phyloP scores from a whole-genome alignment of 2,888 invertebrate species.

The Mechanitis mazaeus region DNA sequence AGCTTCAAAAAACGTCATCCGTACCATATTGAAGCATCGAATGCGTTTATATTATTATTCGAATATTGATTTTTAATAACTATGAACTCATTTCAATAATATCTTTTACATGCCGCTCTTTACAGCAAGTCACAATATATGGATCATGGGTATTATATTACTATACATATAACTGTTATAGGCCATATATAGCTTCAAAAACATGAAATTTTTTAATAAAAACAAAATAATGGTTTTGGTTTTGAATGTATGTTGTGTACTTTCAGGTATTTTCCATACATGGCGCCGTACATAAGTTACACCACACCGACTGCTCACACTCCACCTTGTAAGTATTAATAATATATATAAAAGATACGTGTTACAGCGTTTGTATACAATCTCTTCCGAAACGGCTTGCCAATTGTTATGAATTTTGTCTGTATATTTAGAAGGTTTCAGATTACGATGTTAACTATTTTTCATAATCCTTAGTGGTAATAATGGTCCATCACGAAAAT shows the following conservation, averaged over 20 bases:
- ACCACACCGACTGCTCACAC: constrained; percentile 55
- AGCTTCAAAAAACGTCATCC: neutral
- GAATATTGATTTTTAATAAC: too few relatives aligned
- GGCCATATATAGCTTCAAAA: too few relatives aligned
- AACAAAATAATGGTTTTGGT: constrained; percentile 4
- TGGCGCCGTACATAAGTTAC: constrained; percentile 58
- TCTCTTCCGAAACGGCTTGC: too few relatives aligned
- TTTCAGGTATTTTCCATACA: constrained; percentile 59
- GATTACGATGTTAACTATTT: too few relatives aligned
- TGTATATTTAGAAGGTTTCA: too few relatives aligned
- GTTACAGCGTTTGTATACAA: too few relatives aligned
- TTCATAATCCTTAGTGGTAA: too few relatives aligned
- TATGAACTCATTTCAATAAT: too few relatives aligned
- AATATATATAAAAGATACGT: neutral
- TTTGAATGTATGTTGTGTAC: constrained; percentile 11
- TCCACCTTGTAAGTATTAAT: constrained; percentile 56
- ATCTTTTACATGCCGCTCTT: constrained; percentile 21
- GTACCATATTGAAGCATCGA: neutral
- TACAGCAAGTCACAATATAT: constrained; percentile 25
- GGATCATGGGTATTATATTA: constrained; percentile 23
- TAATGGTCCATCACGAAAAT: too few relatives aligned
- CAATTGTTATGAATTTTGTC: too few relatives aligned
- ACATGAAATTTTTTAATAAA: neutral
- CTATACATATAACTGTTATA: too few relatives aligned
- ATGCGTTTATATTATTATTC: too few relatives aligned